Percentiles rank a stretch among this genome's conserved stretches.
Evolutionary conservation across 92 coral and sea anemone species (phyloP).

Genomic region (Palythoa heliodiscus): DNA sequence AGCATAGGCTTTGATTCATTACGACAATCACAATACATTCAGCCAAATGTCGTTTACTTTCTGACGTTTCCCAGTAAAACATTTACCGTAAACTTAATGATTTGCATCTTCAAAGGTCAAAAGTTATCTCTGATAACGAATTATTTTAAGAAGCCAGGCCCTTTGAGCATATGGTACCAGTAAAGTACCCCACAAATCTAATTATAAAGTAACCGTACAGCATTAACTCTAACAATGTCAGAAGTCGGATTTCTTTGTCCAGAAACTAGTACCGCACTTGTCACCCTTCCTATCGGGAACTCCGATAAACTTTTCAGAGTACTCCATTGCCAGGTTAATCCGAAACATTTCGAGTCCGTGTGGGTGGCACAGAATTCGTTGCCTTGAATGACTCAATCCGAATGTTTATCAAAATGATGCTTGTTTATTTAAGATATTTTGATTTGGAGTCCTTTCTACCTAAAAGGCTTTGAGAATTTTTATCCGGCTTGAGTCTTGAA

Average conservation of each 20-base stretch:
- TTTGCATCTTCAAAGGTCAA: slow-evolving; percentile 3
- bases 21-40: not conserved
- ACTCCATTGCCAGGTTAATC: not conserved
- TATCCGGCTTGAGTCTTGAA: not conserved
- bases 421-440: slow-evolving; percentile 15
- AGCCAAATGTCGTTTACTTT: not conserved
- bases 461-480: not conserved
- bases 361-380: not conserved
- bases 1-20: not conserved
- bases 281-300: not conserved
- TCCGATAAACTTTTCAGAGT: not conserved
- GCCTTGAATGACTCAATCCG: not conserved
- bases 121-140: not conserved
- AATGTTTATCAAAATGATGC: not conserved
- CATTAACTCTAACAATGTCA: not conserved
- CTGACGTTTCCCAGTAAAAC: not conserved
- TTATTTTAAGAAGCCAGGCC: slow-evolving; percentile 1
- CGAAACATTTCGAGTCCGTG: slow-evolving; percentile 1
- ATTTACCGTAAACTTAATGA: not conserved
- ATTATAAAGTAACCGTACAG: not conserved
- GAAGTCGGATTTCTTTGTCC: not conserved
- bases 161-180: not conserved
- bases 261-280: not conserved
- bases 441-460: not conserved
- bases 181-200: not conserved